Evolutionary conservation across 2,797 vertebrate species (phyloP).

Genomic region (Chaetodon trifasciatus): DNA sequence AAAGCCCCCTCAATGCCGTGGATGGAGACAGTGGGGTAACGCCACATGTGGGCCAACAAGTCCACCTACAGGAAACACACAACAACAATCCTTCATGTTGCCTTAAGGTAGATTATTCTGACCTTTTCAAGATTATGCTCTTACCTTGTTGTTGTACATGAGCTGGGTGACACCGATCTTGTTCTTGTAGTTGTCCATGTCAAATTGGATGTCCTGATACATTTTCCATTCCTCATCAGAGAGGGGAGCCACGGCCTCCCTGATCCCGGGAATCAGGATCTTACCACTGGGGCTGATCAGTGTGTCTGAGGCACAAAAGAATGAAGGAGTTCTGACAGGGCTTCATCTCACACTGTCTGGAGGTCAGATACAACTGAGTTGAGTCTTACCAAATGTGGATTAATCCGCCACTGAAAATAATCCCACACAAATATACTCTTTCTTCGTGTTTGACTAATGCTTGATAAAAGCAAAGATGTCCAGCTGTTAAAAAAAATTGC

Average conservation of each 20-base stretch:
- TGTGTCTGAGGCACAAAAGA: constrained; percentile 82
- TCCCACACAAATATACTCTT: too few species aligned
- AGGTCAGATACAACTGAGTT: too few species aligned
- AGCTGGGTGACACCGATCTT: constrained; percentile 86
- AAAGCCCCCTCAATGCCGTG: constrained; percentile 95
- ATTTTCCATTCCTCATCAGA: constrained; percentile 88
- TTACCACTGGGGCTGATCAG: constrained; percentile 89
- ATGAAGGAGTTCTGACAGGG: too few species aligned
- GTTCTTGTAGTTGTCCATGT: constrained; percentile 85
- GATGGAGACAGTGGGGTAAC: constrained; percentile 91
- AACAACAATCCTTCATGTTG: background rate
- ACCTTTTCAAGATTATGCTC: background rate
- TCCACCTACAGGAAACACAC: constrained; percentile 85
- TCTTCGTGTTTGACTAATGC: too few species aligned
- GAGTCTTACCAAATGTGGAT: too few species aligned
- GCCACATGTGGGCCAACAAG: constrained; percentile 91
- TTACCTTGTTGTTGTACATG: constrained; percentile 92
- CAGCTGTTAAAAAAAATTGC: too few species aligned
- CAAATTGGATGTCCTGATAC: constrained; percentile 89
- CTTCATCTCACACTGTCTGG: background rate
- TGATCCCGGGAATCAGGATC: constrained; percentile 93
- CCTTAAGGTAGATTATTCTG: background rate
- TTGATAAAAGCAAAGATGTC: too few species aligned
- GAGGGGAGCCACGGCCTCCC: constrained; percentile 86
- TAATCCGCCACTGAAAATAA: too few species aligned